Base-by-base conservation (phyloP, 1,140 invertebrate species). In the Antheraea pernyi region DNA sequence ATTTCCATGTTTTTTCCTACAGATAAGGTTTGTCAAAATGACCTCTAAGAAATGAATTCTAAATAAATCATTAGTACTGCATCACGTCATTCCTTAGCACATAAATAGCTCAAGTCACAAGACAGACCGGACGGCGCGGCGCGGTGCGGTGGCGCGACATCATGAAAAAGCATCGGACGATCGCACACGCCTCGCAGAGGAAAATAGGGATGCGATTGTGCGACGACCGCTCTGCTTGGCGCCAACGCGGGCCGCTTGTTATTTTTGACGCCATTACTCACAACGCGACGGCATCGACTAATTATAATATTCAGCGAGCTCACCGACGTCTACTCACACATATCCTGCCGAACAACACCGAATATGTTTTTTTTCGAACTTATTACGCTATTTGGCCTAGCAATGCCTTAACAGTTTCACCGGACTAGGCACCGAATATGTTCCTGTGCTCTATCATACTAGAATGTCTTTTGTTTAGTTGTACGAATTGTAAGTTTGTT, bases 131-230 rank as follows among this genome's bases (percentile, higher is more conserved):
- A 62, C 69, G 82, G 77, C 78, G 72, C 67, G 80, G 74, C 75
- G 78, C 68, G 68, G 68, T 69, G 59, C 46, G 37, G 68, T 65
- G 58, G 76, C 48, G 59, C 68, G 65, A 46, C 36, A 37, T 13
- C 0, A 42, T 42, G 39, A 11, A 42, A 70, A 42, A 72, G 69
- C 65, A 74, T 74, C 78, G 4, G 22, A 75, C 72, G 7, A 42
- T 42, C 8, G 11, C 67, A 69, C 61, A 46, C 69, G 71, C 66
- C 30, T 63, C 68, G 61, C 61, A 66, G 48, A 13, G 67, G 95
- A 94, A 84, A 94, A 95, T 30, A 95, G 80, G 76, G 94, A 93
- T 65, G 93, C 86, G 73, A 60, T 76, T 74, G 72, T 77, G 81
- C 71, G 89, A 85, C 75, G 90, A 86, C 78, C 82, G 84, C 80